A percentile compares a stretch with the other conserved stretches of the same genome.
Conservation (phyloP, 1,140 invertebrate species). For the Telenomus remus region DNA sequence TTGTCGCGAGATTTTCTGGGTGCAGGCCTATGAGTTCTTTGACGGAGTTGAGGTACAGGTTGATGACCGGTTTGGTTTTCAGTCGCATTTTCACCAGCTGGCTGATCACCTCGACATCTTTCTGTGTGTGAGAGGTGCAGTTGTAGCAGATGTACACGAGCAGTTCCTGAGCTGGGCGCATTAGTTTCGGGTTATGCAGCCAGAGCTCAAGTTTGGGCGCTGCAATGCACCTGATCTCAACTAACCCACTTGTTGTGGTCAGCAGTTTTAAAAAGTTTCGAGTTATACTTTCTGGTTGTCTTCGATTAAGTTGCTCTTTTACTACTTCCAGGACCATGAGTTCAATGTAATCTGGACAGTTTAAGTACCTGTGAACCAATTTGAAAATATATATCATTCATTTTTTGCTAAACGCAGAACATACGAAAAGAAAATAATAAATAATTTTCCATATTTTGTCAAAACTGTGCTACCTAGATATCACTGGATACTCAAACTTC, state of each 20-base stretch:
- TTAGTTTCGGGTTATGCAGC: constrained; percentile 96
- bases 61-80: constrained; percentile 94
- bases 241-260: constrained; percentile 88
- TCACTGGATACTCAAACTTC: constrained; percentile 47
- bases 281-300: constrained; percentile 90
- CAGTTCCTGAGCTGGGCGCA: constrained; percentile 94
- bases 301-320: constrained; percentile 88
- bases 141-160: constrained; percentile 94
- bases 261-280: constrained; percentile 91
- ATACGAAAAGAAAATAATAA: no score
- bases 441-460: no score
- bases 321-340: constrained; percentile 89
- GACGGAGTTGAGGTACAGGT: constrained; percentile 90
- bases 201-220: constrained; percentile 91
- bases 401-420: no score
- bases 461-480: no score
- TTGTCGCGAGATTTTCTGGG: constrained; percentile 88
- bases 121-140: constrained; percentile 84
- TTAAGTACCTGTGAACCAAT: constrained; percentile 75
- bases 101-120: constrained; percentile 89
- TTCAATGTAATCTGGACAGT: constrained; percentile 84
- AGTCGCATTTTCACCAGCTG: constrained; percentile 92
- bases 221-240: constrained; percentile 88
- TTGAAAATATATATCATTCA: no score
- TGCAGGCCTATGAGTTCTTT: constrained; percentile 80